Base-by-base conservation (phyloP, 2,888 invertebrate species). In the Electrophaes corylata region DNA sequence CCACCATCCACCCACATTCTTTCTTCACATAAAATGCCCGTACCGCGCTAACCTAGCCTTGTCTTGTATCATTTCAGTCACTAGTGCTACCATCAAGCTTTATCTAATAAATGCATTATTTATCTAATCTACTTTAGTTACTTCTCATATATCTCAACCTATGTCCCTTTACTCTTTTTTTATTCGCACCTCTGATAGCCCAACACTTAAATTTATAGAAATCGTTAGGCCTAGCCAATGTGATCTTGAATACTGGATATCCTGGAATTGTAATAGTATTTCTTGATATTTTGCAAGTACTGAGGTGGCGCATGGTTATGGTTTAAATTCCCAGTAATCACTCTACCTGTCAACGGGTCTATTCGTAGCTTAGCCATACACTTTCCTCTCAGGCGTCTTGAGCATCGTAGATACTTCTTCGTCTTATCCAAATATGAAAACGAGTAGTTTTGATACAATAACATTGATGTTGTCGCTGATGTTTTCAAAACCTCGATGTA, bases 351-450 rank as follows among this genome's bases (percentile, higher is more conserved):
- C 14, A 8, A 4, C 29, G 46, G 66, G 29, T 70, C 53, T 1
- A 75, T 41, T 0, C 62, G 55, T 19, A 75, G 46, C 12, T 53
- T 71, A 2, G 76, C 75, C 45, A 66, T 54, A 26, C 76, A 76
- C 19, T 72, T 71, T 1, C 70, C 74, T 4, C 71, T 62, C 4
- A 57, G 29, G 16, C 65, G 63, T 33, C 61, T 76, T 0, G 79
- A 80, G 40, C 81, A 81, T 3, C 74, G 56, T 12, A 81, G 63
- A 16, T 71, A 68, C 41, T 39, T 71, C 47, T 57, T 75, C 1
- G 47, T 57, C 37, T 59, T 71, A 18, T 70, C 65, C 16, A 60
- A 16, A 23, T 64, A 73, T 2, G 72, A 73, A 62, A 70, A 79
- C 5, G 65, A 48, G 31, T 66, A 67, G 19, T 54, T 20, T 31